These are phyloP conservation scores for Caenorhabditis sp. DNA, from an alignment of 2,888 invertebrate species.

Conservation along the genomic window DNA sequence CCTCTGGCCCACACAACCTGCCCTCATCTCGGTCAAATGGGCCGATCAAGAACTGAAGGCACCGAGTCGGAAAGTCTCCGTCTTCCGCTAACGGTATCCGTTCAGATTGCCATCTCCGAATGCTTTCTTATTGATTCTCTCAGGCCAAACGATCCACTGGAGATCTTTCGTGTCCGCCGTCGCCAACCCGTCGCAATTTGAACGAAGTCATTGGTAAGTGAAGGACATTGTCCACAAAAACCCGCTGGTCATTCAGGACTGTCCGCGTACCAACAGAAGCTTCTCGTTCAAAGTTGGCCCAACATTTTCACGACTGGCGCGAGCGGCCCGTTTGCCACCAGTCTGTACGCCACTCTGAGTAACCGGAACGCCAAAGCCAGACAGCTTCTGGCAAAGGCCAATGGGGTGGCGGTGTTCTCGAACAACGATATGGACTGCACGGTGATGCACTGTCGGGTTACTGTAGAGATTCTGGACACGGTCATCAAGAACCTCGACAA, in stretches of 20 bases:
- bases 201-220: conserved; percentile 51
- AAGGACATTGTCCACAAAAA: neutral
- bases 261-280: conserved; percentile 71
- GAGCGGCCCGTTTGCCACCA: conserved; percentile 69
- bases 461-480: conserved; percentile 71
- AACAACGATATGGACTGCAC: conserved; percentile 70
- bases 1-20: conserved; percentile 49
- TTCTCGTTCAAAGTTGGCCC: conserved; percentile 74
- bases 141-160: conserved; percentile 48
- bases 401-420: conserved; percentile 74
- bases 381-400: conserved; percentile 72
- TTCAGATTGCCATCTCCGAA: conserved; percentile 9
- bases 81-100: conserved; percentile 44
- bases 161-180: conserved; percentile 58
- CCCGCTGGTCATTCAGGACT: conserved; percentile 60
- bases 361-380: conserved; percentile 69
- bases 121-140: conserved; percentile 9
- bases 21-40: conserved; percentile 66
- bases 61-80: conserved; percentile 54
- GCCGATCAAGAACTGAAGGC: conserved; percentile 69
- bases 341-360: conserved; percentile 65
- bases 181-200: conserved; percentile 52
- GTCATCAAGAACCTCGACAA: conserved; percentile 68
- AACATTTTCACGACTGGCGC: conserved; percentile 74
- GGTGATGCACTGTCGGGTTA: conserved; percentile 69